A percentile compares a stretch with the other conserved stretches of the same genome.
These are phyloP conservation scores for Chymomyza caudatula DNA, from an alignment of 2,888 invertebrate species.

Conservation along the genomic window DNA sequence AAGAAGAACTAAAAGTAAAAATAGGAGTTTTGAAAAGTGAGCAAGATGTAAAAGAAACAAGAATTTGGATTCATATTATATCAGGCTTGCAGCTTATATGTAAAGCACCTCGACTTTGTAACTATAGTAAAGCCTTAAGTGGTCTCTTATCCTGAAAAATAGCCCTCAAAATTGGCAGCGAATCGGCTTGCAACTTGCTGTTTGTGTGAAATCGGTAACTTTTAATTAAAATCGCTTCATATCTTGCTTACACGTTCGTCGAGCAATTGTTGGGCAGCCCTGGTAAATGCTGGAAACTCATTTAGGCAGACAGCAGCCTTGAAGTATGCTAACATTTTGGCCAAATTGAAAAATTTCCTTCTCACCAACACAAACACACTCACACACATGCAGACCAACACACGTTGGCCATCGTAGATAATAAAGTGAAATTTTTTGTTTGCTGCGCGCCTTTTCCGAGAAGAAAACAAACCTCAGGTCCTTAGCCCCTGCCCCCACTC, in stretches of 20 bases:
- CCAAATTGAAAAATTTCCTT: neutral
- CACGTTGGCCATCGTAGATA: conserved; percentile 12
- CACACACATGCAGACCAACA: neutral
- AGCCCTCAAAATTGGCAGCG: too few species aligned
- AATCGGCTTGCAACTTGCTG: too few species aligned
- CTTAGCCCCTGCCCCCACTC: neutral
- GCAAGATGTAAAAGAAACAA: too few species aligned
- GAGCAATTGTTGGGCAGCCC: neutral
- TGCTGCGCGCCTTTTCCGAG: neutral
- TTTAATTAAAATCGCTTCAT: neutral
- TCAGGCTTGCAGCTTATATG: too few species aligned
- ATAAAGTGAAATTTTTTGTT: conserved; percentile 23
- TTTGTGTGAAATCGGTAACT: neutral
- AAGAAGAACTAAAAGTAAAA: too few species aligned
- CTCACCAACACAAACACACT: neutral
- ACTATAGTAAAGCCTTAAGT: too few species aligned
- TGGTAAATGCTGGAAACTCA: neutral
- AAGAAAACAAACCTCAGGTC: neutral
- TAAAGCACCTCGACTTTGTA: too few species aligned
- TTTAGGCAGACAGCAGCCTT: neutral
- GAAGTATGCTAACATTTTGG: neutral
- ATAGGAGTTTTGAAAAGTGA: too few species aligned
- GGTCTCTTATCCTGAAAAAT: too few species aligned
- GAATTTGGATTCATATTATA: too few species aligned
- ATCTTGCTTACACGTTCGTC: neutral